Conservation (phyloP, 2,113 vertebrate species). For the Apaloderma vittatum region DNA sequence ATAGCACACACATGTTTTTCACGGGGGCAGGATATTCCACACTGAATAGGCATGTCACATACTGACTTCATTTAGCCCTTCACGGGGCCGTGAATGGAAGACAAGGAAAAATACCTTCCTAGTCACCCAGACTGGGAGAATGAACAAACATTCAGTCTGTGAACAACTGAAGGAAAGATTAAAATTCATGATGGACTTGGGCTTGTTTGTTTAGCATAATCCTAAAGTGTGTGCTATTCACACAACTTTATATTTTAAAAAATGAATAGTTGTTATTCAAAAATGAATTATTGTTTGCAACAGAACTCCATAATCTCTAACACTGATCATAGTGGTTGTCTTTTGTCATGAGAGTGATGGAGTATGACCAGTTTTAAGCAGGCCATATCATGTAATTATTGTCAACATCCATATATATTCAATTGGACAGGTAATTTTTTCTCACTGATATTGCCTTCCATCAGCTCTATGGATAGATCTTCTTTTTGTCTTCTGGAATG, state of each 20-base stretch:
- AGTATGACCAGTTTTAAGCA: constrained; percentile 18
- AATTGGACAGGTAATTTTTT: not conserved
- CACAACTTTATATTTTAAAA: not conserved
- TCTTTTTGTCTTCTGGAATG: constrained; percentile 22
- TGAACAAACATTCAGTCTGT: not conserved
- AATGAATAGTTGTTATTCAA: not conserved
- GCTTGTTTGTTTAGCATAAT: not conserved
- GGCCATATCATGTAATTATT: constrained; percentile 28
- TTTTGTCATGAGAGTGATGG: not conserved
- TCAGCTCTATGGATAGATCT: not conserved
- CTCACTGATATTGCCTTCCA: not conserved
- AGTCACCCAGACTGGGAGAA: not conserved
- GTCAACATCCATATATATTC: not conserved
- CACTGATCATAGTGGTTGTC: not conserved
- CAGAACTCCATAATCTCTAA: not conserved
- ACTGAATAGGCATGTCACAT: not conserved
- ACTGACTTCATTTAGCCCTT: not conserved
- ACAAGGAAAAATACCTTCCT: not conserved
- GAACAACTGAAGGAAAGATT: not conserved
- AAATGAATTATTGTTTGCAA: not conserved
- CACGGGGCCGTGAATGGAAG: not conserved
- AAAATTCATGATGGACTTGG: not conserved
- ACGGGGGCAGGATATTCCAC: not conserved
- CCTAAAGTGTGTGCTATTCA: not conserved
- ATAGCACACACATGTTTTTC: not conserved